phyloP scores from a whole-genome alignment of 2,797 vertebrate genomes.

The Echeneis naucrates region DNA sequence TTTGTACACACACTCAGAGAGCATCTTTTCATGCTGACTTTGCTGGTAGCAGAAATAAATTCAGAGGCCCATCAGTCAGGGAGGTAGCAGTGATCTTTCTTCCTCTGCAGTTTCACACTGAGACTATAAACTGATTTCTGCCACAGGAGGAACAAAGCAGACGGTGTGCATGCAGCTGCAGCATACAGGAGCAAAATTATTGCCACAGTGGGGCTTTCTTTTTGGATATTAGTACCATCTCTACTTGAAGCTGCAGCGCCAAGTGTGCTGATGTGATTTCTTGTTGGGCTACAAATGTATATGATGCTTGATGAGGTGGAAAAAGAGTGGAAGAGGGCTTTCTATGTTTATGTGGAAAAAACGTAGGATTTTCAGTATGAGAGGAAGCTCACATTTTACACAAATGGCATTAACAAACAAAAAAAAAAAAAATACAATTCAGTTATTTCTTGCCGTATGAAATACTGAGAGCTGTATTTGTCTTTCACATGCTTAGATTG shows the following conservation, averaged over 20 bases:
- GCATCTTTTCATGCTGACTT: conserved; percentile 72
- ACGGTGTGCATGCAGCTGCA: conserved; percentile 60
- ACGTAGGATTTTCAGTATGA: conserved; percentile 12
- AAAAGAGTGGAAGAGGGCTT: conserved; percentile 1
- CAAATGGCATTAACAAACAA: neutral
- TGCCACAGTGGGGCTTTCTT: conserved; percentile 51
- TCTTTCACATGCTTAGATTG: conserved; percentile 1
- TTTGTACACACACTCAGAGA: conserved; percentile 64
- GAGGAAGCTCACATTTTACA: conserved; percentile 1
- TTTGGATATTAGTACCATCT: conserved; percentile 54
- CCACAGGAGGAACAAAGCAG: conserved; percentile 66
- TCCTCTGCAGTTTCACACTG: conserved; percentile 67
- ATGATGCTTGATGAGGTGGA: conserved; percentile 9
- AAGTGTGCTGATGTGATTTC: conserved; percentile 63
- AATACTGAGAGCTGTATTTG: neutral
- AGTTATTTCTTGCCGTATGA: neutral
- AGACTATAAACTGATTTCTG: conserved; percentile 70
- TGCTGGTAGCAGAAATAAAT: conserved; percentile 71
- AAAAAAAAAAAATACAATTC: no score
- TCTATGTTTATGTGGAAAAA: conserved; percentile 17
- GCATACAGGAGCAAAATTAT: conserved; percentile 52
- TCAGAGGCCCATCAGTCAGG: conserved; percentile 72
- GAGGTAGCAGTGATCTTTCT: conserved; percentile 64
- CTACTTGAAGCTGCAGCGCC: conserved; percentile 49
- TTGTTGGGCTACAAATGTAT: conserved; percentile 24